phyloP scores from a whole-genome alignment of 2,888 invertebrate species.

The Pseudanteris insignis region DNA sequence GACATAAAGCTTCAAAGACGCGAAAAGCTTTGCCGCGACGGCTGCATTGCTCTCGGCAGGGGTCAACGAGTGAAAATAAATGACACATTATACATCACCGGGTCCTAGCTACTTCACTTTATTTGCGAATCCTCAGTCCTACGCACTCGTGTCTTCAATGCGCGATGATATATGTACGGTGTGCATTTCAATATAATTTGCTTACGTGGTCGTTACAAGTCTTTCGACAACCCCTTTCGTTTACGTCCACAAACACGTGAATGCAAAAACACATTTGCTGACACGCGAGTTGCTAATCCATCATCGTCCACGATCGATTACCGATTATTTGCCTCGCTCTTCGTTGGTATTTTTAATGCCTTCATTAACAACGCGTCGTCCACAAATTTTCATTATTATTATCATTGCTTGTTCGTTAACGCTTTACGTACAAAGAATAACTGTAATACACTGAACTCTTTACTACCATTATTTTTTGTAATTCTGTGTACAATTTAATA shows the following conservation, averaged over 20 bases:
- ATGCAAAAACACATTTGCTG: slow-evolving; percentile 22
- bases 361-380: no score
- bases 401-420: no score
- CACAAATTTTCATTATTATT: no score
- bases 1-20: slow-evolving; percentile 25
- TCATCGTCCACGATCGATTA: slow-evolving; percentile 16
- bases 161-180: slow-evolving; percentile 19
- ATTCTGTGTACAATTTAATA: no score
- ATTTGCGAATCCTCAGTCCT: slow-evolving; percentile 15
- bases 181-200: slow-evolving; percentile 36
- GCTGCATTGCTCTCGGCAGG: slow-evolving; percentile 24
- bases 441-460: no score
- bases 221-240: slow-evolving; percentile 27
- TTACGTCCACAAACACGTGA: slow-evolving; percentile 16
- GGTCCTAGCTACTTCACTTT: slow-evolving; percentile 29
- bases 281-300: slow-evolving; percentile 29
- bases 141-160: no score
- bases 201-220: slow-evolving; percentile 25
- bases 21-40: slow-evolving; percentile 21
- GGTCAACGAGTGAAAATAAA: slow-evolving; percentile 38
- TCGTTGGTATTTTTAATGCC: no score
- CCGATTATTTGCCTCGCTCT: no score
- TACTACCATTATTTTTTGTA: no score
- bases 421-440: no score
- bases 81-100: slow-evolving; percentile 30